Base-by-base conservation (phyloP, 2,888 invertebrate species). In the Macaria notata region DNA sequence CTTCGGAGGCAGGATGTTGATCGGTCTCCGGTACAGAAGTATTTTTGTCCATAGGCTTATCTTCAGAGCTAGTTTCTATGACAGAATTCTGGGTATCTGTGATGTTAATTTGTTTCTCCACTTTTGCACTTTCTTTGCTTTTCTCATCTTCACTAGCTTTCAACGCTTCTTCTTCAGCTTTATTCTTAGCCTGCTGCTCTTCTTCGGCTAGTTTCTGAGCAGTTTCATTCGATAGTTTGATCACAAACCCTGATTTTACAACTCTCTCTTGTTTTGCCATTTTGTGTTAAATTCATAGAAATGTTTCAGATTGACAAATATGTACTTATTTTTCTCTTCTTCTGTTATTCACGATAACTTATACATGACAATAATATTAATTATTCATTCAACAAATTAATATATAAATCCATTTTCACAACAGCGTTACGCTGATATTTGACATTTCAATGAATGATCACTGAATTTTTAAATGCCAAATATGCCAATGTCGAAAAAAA, bases 211-310 rank as follows among this genome's bases (percentile, higher is more conserved):
- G 70, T 75, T 92, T 92, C 70, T 88, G 88, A 7, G 80, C 88
- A 42, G 92, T 92, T 76, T 91, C 92, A 51, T 72, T 80, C 2
- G 89, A 83, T 42, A 92, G 75, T 78, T 92, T 92, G 60, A 92
- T 92, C 51, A 92, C 85, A 75, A 92, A 89, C 30, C 90, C 92
- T 49, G 84, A 66, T 72, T 83, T 88, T 30, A 74, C 55, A 52
- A 58, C 62, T 71, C 83, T 88, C 38, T 84, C 83, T 61, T 70
- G 73, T 54, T 78, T 83, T 51, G 79, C 70, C 89, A 88, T 88
- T 60, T 45, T 75, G 41, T 44, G n/a, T 36, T 29, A 19, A 4
- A 38, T 31, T 42, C 46, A 55, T 49, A 9, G 31, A 33, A 45
- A 29, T 4, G 33, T 36, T 36, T 6, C 33, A 36, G 33, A 36